Percentiles rank a stretch among this genome's conserved stretches.
These are phyloP conservation scores for Trialeurodes vaporariorum DNA, from an alignment of 1,140 invertebrate species.

Conservation along the genomic window DNA sequence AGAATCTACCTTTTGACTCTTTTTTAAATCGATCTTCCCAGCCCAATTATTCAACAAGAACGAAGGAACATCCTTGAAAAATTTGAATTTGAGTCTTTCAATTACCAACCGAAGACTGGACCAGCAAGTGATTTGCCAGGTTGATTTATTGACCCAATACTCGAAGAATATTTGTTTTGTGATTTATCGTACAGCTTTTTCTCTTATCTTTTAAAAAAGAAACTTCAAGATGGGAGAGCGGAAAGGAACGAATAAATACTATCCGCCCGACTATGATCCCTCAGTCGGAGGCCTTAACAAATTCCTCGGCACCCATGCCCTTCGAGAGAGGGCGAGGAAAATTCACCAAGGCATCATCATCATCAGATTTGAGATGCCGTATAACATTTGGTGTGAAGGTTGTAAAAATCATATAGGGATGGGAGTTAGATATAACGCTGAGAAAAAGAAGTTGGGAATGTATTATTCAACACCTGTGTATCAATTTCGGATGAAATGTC, in stretches of 20 bases:
- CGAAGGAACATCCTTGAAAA: too few species aligned
- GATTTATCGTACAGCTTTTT: background rate
- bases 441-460: conserved; percentile 97
- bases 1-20: too few species aligned
- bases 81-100: too few species aligned
- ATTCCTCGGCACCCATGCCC: conserved; percentile 86
- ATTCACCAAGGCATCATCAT: conserved; percentile 92
- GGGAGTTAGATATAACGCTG: conserved; percentile 98
- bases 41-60: too few species aligned
- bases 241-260: conserved; percentile 95
- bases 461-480: conserved; percentile 97
- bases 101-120: too few species aligned
- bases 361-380: conserved; percentile 99
- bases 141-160: too few species aligned
- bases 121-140: too few species aligned
- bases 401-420: conserved; percentile 98
- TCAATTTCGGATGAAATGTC: conserved; percentile 99
- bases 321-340: conserved; percentile 89
- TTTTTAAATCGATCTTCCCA: too few species aligned
- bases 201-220: background rate
- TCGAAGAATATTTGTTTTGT: too few species aligned
- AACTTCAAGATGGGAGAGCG: conserved; percentile 74
- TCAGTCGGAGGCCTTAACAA: conserved; percentile 84
- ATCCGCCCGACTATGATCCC: conserved; percentile 97
- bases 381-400: conserved; percentile 98